A percentile compares a stretch with the other conserved stretches of the same genome.
Evolutionary conservation across 1,140 invertebrate genomes (phyloP).

Genomic region (Thalassaphorura encarpata): DNA sequence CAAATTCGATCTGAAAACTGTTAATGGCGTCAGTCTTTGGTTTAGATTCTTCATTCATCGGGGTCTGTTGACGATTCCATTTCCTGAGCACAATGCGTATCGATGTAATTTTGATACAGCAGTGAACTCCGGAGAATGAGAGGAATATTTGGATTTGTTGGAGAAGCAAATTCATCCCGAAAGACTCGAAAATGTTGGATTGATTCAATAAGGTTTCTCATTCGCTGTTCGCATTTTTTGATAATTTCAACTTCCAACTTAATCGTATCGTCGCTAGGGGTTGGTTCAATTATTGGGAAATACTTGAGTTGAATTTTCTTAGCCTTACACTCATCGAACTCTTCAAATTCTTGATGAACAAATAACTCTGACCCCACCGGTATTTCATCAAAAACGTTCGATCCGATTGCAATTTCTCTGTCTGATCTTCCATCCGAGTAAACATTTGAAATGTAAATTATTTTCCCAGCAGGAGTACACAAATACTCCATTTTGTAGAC

Average conservation of each 20-base stretch:
- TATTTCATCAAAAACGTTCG: not conserved
- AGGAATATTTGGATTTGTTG: not conserved
- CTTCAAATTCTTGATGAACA: constrained; percentile 1
- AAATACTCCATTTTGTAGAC: not conserved
- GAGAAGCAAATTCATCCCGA: not conserved
- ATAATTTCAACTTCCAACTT: not conserved
- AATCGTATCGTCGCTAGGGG: not conserved
- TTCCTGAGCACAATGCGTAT: not conserved
- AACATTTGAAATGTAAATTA: not conserved
- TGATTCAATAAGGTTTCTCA: not conserved
- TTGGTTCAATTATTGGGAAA: not conserved
- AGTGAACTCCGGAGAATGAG: not conserved
- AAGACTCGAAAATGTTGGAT: not conserved
- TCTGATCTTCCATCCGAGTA: not conserved
- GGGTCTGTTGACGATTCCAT: too few species aligned
- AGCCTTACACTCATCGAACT: not conserved
- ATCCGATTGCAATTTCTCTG: not conserved
- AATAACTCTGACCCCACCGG: not conserved
- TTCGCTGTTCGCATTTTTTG: not conserved
- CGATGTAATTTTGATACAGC: not conserved
- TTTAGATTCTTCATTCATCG: too few species aligned
- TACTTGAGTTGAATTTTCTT: not conserved
- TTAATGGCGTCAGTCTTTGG: too few species aligned
- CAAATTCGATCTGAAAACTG: too few species aligned
- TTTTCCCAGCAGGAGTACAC: not conserved